Conservation (phyloP, 2,888 invertebrate genomes). For the Cheilosia grossa region DNA sequence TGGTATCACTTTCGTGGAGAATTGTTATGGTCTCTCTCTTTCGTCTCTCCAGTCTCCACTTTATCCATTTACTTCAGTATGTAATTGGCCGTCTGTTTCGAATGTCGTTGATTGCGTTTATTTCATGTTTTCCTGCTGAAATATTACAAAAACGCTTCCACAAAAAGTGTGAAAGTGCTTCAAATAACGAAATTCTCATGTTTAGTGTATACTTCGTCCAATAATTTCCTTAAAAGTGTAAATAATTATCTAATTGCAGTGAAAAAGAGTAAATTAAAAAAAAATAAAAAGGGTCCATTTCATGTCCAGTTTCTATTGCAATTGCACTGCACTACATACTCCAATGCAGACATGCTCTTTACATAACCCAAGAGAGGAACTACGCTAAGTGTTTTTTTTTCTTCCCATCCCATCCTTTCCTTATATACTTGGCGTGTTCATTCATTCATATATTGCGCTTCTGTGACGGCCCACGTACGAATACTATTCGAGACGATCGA, state of each 20-base stretch:
- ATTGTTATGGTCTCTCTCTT: conserved; percentile 49
- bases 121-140: conserved; percentile 53
- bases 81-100: conserved; percentile 66
- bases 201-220: conserved; percentile 5
- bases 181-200: conserved; percentile 26
- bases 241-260: conserved; percentile 14
- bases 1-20: conserved; percentile 62
- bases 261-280: conserved; percentile 22
- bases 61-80: conserved; percentile 56
- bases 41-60: conserved; percentile 7
- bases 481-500: conserved; percentile 54
- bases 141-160: conserved; percentile 31
- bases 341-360: conserved; percentile 64
- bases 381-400: conserved; percentile 50
- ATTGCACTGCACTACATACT: conserved; percentile 34
- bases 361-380: conserved; percentile 65
- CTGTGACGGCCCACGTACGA: conserved; percentile 56
- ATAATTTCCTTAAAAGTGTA: conserved; percentile 1
- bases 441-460: conserved; percentile 70
- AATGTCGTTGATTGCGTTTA: conserved; percentile 47
- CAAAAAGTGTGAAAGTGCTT: conserved; percentile 52
- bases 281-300: conserved; percentile 43
- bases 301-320: conserved; percentile 57
- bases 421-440: conserved; percentile 64
- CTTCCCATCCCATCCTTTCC: conserved; percentile 30